phyloP scores from a whole-genome alignment of 2,797 vertebrate species.

The Scomberomorus guttatus region DNA sequence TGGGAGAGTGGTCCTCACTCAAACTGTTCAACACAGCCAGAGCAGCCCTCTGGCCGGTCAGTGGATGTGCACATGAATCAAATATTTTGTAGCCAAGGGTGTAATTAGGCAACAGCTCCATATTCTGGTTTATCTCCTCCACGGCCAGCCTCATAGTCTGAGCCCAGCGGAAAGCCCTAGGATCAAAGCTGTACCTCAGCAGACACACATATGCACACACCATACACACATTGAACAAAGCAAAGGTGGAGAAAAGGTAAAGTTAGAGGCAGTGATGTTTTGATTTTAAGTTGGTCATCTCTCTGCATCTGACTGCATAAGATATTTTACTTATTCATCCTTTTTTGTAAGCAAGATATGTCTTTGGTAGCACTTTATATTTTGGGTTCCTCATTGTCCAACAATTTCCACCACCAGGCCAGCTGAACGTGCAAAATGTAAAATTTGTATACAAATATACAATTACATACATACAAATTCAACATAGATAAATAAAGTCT shows the following conservation, averaged over 20 bases:
- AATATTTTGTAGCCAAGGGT: conserved; percentile 86
- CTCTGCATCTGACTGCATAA: not conserved
- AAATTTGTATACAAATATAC: too few species aligned
- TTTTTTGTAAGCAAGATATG: not conserved
- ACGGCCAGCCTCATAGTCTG: conserved; percentile 85
- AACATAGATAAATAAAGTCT: too few species aligned
- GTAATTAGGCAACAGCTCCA: conserved; percentile 75
- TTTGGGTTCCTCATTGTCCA: not conserved
- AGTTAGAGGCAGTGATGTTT: not conserved
- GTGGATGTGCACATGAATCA: conserved; percentile 85
- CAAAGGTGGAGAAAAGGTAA: not conserved
- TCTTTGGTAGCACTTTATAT: not conserved
- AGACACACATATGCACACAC: not conserved
- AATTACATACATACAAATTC: too few species aligned
- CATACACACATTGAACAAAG: conserved; percentile 18
- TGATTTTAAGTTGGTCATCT: not conserved
- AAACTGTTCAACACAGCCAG: conserved; percentile 79
- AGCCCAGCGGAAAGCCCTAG: conserved; percentile 85
- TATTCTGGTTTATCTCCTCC: conserved; percentile 82
- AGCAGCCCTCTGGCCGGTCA: conserved; percentile 83
- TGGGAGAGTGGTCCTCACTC: conserved; percentile 58
- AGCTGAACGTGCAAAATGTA: too few species aligned
- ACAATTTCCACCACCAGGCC: not conserved
- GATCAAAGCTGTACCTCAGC: conserved; percentile 79
- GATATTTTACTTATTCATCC: too few species aligned